Evolutionary conservation across 2,113 vertebrate species (phyloP).

Genomic region (Capreolus pygargus): DNA sequence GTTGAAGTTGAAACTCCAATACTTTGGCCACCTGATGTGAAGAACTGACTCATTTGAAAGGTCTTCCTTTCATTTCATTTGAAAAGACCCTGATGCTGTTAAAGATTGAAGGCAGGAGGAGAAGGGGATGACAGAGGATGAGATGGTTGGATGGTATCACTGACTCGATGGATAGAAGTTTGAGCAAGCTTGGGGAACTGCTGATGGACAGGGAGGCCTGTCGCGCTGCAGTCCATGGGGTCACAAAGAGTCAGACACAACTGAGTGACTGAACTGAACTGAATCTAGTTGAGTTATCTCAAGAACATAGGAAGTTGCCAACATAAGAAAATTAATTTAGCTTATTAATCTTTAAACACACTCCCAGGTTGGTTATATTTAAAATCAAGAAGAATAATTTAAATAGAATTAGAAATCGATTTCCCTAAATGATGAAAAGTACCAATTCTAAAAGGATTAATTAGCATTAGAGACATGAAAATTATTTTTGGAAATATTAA

Average conservation of each 20-base stretch:
- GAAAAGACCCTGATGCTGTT: neutral
- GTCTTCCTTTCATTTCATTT: neutral
- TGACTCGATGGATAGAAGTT: neutral
- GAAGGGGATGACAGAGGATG: neutral
- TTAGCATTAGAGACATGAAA: neutral
- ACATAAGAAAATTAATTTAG: neutral
- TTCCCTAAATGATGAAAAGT: neutral
- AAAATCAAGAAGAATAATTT: neutral
- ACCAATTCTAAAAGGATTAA: neutral
- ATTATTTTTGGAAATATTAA: conserved; percentile 7
- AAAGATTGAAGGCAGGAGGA: neutral
- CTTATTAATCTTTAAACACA: neutral
- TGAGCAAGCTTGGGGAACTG: neutral
- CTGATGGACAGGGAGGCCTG: neutral
- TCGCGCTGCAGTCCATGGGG: neutral
- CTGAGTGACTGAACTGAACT: neutral
- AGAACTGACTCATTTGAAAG: neutral
- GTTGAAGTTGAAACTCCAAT: neutral
- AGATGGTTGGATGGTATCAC: neutral
- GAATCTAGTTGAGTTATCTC: neutral
- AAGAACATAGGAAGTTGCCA: neutral
- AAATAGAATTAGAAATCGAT: neutral
- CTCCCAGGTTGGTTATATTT: neutral
- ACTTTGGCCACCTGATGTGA: neutral
- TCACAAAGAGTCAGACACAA: neutral